A percentile compares a stretch with the other conserved stretches of the same genome.
Evolutionary conservation across 2,888 invertebrate genomes (phyloP).

Genomic region (Drosophila buzzatii): DNA sequence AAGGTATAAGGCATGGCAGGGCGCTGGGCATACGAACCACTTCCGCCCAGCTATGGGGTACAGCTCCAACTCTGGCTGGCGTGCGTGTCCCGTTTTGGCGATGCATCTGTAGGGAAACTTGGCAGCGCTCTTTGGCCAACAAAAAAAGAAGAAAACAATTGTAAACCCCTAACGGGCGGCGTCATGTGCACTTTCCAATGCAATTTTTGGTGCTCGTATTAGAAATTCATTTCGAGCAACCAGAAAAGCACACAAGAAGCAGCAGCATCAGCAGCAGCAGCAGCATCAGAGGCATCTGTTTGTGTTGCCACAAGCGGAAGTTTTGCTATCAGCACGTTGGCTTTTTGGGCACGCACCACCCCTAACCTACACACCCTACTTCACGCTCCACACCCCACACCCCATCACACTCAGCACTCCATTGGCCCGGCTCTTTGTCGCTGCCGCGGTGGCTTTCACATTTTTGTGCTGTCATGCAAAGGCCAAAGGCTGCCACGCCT

Average conservation of each 20-base stretch:
- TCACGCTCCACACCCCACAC: neutral
- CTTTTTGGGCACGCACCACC: slow-evolving; percentile 25
- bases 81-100: slow-evolving; percentile 56
- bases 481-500: slow-evolving; percentile 45
- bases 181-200: slow-evolving; percentile 61
- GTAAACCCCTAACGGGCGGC: slow-evolving; percentile 49
- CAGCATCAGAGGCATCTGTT: slow-evolving; percentile 22
- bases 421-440: slow-evolving; percentile 13
- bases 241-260: slow-evolving; percentile 11
- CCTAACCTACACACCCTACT: neutral
- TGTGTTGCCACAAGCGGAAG: slow-evolving; percentile 47
- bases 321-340: slow-evolving; percentile 51
- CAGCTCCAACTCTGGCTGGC: slow-evolving; percentile 20
- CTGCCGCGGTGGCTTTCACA: slow-evolving; percentile 44
- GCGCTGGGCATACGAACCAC: slow-evolving; percentile 54
- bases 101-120: slow-evolving; percentile 51
- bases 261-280: neutral
- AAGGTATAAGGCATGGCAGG: slow-evolving; percentile 1
- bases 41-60: slow-evolving; percentile 49
- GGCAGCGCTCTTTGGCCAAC: slow-evolving; percentile 50
- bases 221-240: slow-evolving; percentile 72
- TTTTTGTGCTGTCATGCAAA: slow-evolving; percentile 57
- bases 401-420: neutral
- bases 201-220: slow-evolving; percentile 65
- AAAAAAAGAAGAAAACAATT: slow-evolving; percentile 63